Conservation (phyloP, 2,113 vertebrate genomes). For the Neogobius melanostomus region DNA sequence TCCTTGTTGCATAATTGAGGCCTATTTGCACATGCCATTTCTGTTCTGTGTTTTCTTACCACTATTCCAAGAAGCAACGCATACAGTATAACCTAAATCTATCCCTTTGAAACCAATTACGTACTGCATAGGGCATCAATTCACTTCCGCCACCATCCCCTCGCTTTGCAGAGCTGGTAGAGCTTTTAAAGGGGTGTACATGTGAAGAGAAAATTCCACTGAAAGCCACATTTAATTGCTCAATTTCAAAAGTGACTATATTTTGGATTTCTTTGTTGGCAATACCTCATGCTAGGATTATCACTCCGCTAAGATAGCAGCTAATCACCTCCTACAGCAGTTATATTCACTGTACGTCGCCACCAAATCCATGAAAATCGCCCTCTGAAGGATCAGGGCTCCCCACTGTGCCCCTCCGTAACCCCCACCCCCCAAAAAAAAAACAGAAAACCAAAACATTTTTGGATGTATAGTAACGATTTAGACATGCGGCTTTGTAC, state of each 20-base stretch:
- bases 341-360: conserved; percentile 29
- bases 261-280: conserved; percentile 23
- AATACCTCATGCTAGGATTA: conserved; percentile 20
- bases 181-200: neutral
- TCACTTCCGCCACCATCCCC: neutral
- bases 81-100: too few species aligned
- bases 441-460: conserved; percentile 39
- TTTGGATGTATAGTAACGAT: conserved; percentile 25
- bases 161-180: neutral
- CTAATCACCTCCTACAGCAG: conserved; percentile 31
- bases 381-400: conserved; percentile 41
- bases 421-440: too few species aligned
- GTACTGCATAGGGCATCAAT: neutral
- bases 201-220: neutral
- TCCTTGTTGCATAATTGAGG: too few species aligned
- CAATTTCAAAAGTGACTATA: conserved; percentile 13
- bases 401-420: conserved; percentile 23
- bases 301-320: conserved; percentile 26
- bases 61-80: neutral
- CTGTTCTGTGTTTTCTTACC: neutral
- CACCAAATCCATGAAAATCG: conserved; percentile 41
- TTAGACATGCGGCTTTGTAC: conserved; percentile 23
- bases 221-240: conserved; percentile 10
- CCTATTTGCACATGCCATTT: neutral
- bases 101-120: neutral